These are phyloP conservation scores for Coreoperca whiteheadi DNA, from an alignment of 2,113 vertebrate genomes.

Conservation along the genomic window DNA sequence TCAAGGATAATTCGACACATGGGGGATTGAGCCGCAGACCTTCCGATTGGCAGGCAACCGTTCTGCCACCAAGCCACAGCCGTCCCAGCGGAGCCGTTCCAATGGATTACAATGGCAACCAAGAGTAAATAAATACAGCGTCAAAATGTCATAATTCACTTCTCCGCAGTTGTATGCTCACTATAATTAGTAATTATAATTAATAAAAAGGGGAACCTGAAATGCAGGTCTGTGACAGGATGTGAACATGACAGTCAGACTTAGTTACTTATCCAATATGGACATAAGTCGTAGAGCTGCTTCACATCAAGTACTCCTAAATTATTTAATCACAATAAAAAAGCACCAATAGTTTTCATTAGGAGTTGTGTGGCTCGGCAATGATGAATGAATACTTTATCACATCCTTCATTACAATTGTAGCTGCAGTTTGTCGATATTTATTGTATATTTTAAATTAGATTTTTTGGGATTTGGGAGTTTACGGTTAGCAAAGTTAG, in stretches of 20 bases:
- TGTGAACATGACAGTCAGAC: neutral
- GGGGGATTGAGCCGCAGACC: no score
- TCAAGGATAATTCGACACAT: no score
- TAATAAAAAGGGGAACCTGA: no score
- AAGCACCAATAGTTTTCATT: neutral
- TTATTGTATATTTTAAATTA: neutral
- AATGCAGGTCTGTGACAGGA: no score
- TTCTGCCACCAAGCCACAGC: no score
- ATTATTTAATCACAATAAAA: neutral
- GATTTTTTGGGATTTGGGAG: neutral
- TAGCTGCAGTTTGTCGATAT: neutral
- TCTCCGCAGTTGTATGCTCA: neutral
- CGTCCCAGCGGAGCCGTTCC: neutral
- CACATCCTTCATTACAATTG: neutral
- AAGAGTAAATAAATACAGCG: neutral
- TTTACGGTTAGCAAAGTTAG: neutral
- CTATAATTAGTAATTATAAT: no score
- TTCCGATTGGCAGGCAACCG: no score
- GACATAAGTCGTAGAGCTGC: neutral
- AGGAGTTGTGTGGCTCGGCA: neutral
- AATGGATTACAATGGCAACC: neutral
- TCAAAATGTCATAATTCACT: neutral
- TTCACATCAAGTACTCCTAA: neutral
- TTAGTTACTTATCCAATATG: neutral
- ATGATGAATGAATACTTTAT: no score